Evolutionary conservation across 1,140 invertebrate species (phyloP), one percentile per base, ranked within the genome.

Genomic region (Drosophila pruinosa): DNA sequence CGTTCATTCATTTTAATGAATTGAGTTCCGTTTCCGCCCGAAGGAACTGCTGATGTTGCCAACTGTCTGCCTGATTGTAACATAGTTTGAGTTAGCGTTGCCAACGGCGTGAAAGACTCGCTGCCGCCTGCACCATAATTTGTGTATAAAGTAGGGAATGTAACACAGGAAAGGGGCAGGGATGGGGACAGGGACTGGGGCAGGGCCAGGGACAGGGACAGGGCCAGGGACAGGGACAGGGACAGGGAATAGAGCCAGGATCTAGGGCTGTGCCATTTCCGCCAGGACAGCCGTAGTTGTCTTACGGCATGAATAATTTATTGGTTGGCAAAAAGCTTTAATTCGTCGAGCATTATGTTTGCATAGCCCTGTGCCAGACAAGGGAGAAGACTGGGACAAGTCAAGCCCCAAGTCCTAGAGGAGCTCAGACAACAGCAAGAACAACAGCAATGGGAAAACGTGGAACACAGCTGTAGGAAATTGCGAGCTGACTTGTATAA

Each of bases 271-370:
- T 54, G 50, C 31, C 57, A 45, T 59, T 59, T 72, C 64, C 56
- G 50, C 41, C 63, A 56, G 64, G 54, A 59, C 50, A 38, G 45
- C 52, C 72, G 28, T 70, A 78, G 82, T 88, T 82, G 82, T 86
- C 81, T 86, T 86, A 82, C 78, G 73, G 78, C 78, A 89, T 88
- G 82, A 88, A 88, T 88, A 88, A 88, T 88, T 88, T 88, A 88
- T 88, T 89, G 82, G 83, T 80, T 78, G 78, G 82, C 71, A 75
- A 88, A 85, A 85, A 85, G 80, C 81, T 89, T 88, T 88, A 88
- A 89, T 88, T 88, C 82, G 83, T 71, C 34, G 83, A 72, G 83
- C 75, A 86, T 88, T 88, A 88, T 86, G 83, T 86, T 86, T 86
- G 81, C 81, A 75, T 80, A 86, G 78, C 74, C 77, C 53, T 61